A percentile compares a stretch with the other conserved stretches of the same genome.
Evolutionary conservation across 1,140 invertebrate species (phyloP).

Genomic region (Bombus cullumanus): DNA sequence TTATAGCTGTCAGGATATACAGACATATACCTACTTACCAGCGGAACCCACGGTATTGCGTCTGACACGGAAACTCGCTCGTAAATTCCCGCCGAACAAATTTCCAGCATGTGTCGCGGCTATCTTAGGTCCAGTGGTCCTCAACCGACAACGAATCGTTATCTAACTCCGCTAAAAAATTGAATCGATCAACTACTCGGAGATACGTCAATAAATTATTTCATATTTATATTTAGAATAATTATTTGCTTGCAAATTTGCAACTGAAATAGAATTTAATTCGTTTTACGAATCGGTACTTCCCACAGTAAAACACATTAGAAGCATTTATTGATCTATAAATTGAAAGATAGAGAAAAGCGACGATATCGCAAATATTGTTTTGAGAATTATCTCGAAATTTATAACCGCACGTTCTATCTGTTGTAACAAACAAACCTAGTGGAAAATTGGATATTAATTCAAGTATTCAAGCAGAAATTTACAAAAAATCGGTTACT

Average conservation of each 20-base stretch:
- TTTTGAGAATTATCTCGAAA: background rate
- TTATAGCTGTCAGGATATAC: slow-evolving; percentile 68
- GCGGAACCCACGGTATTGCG: slow-evolving; percentile 69
- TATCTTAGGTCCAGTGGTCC: slow-evolving; percentile 69
- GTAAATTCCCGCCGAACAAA: slow-evolving; percentile 77
- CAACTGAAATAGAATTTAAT: no score
- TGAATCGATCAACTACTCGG: background rate
- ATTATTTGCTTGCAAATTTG: background rate
- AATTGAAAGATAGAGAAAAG: background rate
- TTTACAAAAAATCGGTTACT: no score
- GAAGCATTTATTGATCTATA: background rate
- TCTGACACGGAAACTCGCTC: slow-evolving; percentile 75
- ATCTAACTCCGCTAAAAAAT: background rate
- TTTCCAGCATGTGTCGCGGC: slow-evolving; percentile 75
- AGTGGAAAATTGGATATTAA: no score
- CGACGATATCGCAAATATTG: background rate
- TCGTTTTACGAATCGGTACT: no score
- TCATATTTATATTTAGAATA: background rate
- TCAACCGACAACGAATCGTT: slow-evolving; percentile 48
- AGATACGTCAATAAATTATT: background rate
- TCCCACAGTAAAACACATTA: fast-evolving
- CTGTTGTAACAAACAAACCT: no score
- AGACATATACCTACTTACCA: slow-evolving; percentile 66
- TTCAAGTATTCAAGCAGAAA: no score
- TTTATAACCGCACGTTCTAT: background rate